Base-by-base conservation (phyloP, 2,888 invertebrate genomes). In the Leptopilina drosophilae region DNA sequence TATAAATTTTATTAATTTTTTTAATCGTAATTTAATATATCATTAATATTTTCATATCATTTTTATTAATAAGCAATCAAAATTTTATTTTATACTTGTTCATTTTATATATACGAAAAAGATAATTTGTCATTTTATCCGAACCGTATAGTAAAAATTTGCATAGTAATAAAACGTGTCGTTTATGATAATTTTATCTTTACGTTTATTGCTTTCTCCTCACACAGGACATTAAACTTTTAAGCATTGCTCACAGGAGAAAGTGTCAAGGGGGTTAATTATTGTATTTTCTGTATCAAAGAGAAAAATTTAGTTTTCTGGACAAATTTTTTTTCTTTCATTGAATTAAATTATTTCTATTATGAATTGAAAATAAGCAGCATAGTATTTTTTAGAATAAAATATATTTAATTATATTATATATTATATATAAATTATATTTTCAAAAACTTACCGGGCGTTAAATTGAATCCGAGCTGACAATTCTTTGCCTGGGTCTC, bases 171-270 rank as follows among this genome's bases (percentile, higher is more conserved):
- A 62, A 62, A 62, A 62, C 62, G 62, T 62, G 62, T 62, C 62
- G 15, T 62, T 62, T 62, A 62, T 62, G 62, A 62, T 62, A 15
- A 62, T 62, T 62, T 62, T 62, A 62, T 62, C 62, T 62, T 15
- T 7, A 62, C 20, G 8, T 15, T 62, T 62, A 62, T 62, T 20
- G 62, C 20, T 20, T 20, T 62, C 62, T 62, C 62, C 8, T 62
- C 20, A 15, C 20, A 6, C 20, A 62, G 62, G 20, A 62, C 62
- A 62, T 62, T 62, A 15, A 62, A 62, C 62, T 62, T 62, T 62
- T 62, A 62, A n/a, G 8, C 9, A 62, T 62, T 62, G 62, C 62
- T 9, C 20, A 20, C 62, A 20, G 62, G 20, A 33, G 8, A 62
- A 62, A 62, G n/a, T 62, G 62, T 20, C 20, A 62, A 42, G 42